These are phyloP conservation scores for Epinotia demarniana DNA, from an alignment of 2,888 invertebrate species.

Conservation along the genomic window DNA sequence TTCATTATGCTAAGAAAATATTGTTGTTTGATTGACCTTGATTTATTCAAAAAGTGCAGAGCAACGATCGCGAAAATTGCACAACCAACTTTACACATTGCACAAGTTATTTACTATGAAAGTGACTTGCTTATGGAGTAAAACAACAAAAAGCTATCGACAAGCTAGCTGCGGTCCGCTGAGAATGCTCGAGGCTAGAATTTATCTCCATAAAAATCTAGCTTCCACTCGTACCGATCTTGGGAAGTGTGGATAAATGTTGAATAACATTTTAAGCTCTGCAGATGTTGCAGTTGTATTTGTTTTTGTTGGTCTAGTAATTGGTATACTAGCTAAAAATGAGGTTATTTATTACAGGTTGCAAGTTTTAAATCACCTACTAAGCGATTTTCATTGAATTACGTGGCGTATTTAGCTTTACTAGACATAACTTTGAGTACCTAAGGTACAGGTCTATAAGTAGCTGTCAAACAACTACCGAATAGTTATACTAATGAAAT, in stretches of 20 bases:
- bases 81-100: neutral
- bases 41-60: too few relatives aligned
- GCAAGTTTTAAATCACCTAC: too few relatives aligned
- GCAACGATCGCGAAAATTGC: neutral
- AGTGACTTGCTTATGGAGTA: slow-evolving; percentile 25
- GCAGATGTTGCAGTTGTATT: neutral
- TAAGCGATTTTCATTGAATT: too few relatives aligned
- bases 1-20: too few relatives aligned
- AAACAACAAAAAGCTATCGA: slow-evolving; percentile 25
- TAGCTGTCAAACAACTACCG: too few relatives aligned
- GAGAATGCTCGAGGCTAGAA: slow-evolving; percentile 14
- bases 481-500: too few relatives aligned
- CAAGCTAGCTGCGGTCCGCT: slow-evolving; percentile 16
- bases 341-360: too few relatives aligned
- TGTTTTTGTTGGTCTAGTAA: neutral
- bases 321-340: neutral
- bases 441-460: too few relatives aligned
- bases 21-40: too few relatives aligned
- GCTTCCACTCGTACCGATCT: slow-evolving; percentile 10
- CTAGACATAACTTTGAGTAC: too few relatives aligned
- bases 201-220: slow-evolving; percentile 29
- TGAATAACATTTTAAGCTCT: slow-evolving; percentile 5
- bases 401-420: too few relatives aligned
- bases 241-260: slow-evolving; percentile 10
- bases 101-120: neutral